Percentiles rank a stretch among this genome's conserved stretches.
These are phyloP conservation scores for Myotis planiceps DNA, from an alignment of 2,797 vertebrate genomes.

Conservation along the genomic window DNA sequence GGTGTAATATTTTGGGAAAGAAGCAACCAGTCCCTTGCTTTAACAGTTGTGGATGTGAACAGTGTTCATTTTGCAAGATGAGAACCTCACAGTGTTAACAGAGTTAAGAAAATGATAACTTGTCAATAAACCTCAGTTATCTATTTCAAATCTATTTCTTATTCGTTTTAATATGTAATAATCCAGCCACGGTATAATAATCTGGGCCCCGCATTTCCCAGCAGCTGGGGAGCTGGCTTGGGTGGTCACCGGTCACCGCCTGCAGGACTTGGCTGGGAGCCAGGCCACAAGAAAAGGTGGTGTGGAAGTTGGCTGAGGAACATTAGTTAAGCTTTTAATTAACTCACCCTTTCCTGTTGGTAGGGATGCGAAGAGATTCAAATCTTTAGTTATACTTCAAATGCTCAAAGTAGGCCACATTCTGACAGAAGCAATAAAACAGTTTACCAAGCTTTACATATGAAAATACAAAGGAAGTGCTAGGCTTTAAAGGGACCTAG, in stretches of 20 bases:
- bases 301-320: slow-evolving; percentile 11
- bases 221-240: slow-evolving; percentile 41
- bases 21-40: not conserved
- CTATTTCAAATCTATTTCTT: not conserved
- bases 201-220: not conserved
- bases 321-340: slow-evolving; percentile 72
- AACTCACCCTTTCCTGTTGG: slow-evolving; percentile 46
- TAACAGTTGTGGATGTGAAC: accelerated
- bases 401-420: not conserved
- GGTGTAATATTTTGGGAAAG: slow-evolving; percentile 36
- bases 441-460: not conserved
- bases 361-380: not conserved
- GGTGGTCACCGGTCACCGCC: not conserved
- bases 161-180: slow-evolving; percentile 38
- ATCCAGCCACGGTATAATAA: slow-evolving; percentile 17
- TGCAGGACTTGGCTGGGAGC: slow-evolving; percentile 63
- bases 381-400: not conserved
- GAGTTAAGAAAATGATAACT: not conserved
- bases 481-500: not conserved
- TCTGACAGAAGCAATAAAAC: not conserved
- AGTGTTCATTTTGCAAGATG: not conserved
- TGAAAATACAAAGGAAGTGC: not conserved
- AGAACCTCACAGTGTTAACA: not conserved
- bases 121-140: not conserved
- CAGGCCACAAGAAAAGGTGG: slow-evolving; percentile 20